phyloP scores from a whole-genome alignment of 2,888 invertebrate species.

The Gymnosoma rotundatum region DNA sequence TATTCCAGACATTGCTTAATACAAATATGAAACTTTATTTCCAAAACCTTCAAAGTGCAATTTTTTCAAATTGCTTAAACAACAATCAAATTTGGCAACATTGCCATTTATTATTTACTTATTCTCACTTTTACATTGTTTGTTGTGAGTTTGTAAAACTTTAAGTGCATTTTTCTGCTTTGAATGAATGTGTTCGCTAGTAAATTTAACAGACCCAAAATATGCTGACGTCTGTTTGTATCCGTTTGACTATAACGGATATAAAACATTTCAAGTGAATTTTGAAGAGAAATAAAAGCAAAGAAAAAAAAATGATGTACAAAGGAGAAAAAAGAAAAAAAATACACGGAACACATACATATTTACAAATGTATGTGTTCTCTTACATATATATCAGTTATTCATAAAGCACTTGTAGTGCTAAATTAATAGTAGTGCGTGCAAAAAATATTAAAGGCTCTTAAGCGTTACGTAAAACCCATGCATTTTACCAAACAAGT shows the following conservation, averaged over 20 bases:
- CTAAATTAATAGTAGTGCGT: neutral
- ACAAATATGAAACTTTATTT: too few species aligned
- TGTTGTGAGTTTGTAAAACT: slow-evolving; percentile 19
- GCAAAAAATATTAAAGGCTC: slow-evolving; percentile 32
- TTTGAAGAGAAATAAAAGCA: neutral
- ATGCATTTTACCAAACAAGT: neutral
- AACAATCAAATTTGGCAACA: too few species aligned
- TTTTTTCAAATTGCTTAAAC: too few species aligned
- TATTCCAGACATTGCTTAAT: too few species aligned
- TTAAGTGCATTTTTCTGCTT: slow-evolving; percentile 31
- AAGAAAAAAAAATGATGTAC: neutral
- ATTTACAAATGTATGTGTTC: neutral
- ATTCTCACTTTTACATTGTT: slow-evolving; percentile 17
- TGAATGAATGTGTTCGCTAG: slow-evolving; percentile 14
- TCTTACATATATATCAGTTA: slow-evolving; percentile 1
- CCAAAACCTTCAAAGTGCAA: too few species aligned
- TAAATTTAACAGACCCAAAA: slow-evolving; percentile 28
- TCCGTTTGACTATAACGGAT: slow-evolving; percentile 50
- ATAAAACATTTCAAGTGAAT: slow-evolving; percentile 47
- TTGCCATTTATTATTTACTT: neutral
- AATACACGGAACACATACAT: neutral
- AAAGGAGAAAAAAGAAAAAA: neutral
- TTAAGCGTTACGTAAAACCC: neutral
- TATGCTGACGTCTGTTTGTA: slow-evolving; percentile 24
- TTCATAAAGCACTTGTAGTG: slow-evolving; percentile 42